Evolutionary conservation across 2,797 vertebrate species (phyloP), one percentile per base, ranked within the genome.

Genomic region (Myripristis jacobus): DNA sequence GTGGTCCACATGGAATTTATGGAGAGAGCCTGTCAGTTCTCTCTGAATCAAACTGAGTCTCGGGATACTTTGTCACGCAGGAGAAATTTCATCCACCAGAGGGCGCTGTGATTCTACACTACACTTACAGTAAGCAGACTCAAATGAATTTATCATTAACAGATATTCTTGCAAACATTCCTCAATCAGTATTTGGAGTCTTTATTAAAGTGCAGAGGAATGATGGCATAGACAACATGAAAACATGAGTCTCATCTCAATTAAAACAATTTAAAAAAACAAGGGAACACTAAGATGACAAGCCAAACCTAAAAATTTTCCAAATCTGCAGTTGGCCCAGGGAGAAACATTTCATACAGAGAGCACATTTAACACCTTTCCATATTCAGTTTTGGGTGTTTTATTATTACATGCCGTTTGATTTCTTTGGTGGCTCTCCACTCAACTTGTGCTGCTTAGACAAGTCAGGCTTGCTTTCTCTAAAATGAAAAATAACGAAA

Each of bases 11-110:
- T 36, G 11, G 34, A 36, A 9, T 36, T 36, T 36, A 36, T 36
- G 34, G 34, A 36, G 2, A 11, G 34, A 12, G 34, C 34, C 34
- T 36, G 34, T 2, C 54, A 51, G 31, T 6, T 27, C 27, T 13
- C 8, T 31, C 2, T 24, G 18, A 53, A 50, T 29, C 2, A 13
- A 22, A 1, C 34, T 22, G 12, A 43, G 7, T 4, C 44, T 15
- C 19, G 3, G 18, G 1, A n/a, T 24, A 10, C 69, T 48, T 41
- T 22, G 16, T 5, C 2, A 41, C 2, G 21, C 2, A 29, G 44
- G 11, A 61, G 46, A 16, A 34, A 22, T 76, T 80, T 67, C 11
- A 7, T 79, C 88, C 91, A 91, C 88, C 84, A 85, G 91, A 89
- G 77, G 88, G 56, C 75, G 13, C 84, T 88, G 52, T 84, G 57